Evolutionary conservation across 2,797 vertebrate genomes (phyloP).

Genomic region (Eospalax fontanierii): DNA sequence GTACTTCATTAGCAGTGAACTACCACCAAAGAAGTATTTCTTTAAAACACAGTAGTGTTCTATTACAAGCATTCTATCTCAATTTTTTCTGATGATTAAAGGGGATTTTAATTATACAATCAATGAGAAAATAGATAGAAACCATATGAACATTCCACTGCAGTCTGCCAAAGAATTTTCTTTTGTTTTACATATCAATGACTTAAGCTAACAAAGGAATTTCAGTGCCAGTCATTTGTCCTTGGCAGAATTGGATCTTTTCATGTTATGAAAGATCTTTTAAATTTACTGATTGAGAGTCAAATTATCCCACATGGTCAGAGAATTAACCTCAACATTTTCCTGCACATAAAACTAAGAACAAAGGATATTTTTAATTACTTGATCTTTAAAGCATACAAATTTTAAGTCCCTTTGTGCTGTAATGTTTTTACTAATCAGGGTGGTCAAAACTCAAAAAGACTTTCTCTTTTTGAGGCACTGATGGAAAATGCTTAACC

Average conservation of each 20-base stretch:
- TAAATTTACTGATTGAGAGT: slow-evolving; percentile 86
- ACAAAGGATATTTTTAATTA: slow-evolving; percentile 85
- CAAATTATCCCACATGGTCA: slow-evolving; percentile 85
- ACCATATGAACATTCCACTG: slow-evolving; percentile 85
- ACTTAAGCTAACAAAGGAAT: slow-evolving; percentile 86
- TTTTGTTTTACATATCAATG: slow-evolving; percentile 88
- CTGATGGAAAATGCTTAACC: slow-evolving; percentile 72
- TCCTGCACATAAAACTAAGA: slow-evolving; percentile 84
- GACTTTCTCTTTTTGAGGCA: slow-evolving; percentile 73
- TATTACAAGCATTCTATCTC: slow-evolving; percentile 85
- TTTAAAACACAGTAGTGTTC: slow-evolving; percentile 76
- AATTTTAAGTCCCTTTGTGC: slow-evolving; percentile 78
- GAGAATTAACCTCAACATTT: slow-evolving; percentile 83
- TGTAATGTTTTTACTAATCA: slow-evolving; percentile 83
- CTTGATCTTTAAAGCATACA: slow-evolving; percentile 83
- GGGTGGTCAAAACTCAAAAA: slow-evolving; percentile 76
- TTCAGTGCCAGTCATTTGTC: slow-evolving; percentile 86
- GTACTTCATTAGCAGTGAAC: slow-evolving; percentile 61
- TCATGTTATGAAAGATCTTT: slow-evolving; percentile 87
- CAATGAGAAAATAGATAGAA: slow-evolving; percentile 87
- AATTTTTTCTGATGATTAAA: slow-evolving; percentile 87
- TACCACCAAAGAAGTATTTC: slow-evolving; percentile 77
- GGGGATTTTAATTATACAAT: slow-evolving; percentile 87
- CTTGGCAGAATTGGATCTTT: slow-evolving; percentile 83
- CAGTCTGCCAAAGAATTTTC: slow-evolving; percentile 86